Base-by-base conservation (phyloP, 92 coral and sea anemone species). In the Phenganax marumi region DNA sequence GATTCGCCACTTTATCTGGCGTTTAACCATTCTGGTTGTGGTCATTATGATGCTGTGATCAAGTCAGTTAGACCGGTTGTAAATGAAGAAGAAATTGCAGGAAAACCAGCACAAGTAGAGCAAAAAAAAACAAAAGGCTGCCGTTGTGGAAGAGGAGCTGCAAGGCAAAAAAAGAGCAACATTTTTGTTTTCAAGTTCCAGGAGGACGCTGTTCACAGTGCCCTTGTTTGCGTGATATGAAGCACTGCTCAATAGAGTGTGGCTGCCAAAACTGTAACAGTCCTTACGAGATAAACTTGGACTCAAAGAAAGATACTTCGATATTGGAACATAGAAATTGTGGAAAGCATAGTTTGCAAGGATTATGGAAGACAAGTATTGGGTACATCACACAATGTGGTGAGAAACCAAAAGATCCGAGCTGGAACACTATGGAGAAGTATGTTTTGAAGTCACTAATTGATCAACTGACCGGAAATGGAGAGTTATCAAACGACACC, bases 1-100 rank as follows among this genome's bases (percentile, higher is more conserved):
- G 10, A 81, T 13, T 64, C 72, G 52, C 58, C 89, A 57, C 33
- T 86, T 76, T 82, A 82, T 54, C 71, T 86, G 50, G 89, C 89
- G 8, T 82, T 86, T 76, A 50, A 64, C 39, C 83, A 81, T 53
- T 74, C 63, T 62, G 89, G 86, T 10, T 11, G 86, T 86, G 86
- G 86, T 17, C 89, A 86, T 80, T 86, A 86, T 86, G 89, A 86
- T 76, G 63, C 63, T 7, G 63, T 56, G 39, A 68, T 13, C 18
- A 21, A 56, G 8, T 16, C 63, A 7, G 63, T 56, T 56, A 7
- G 4, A 56, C 86, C 89, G 16, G 83, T 82, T 57, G 86, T 81
- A 68, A 83, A 86, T 72, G 63, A 52, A 62, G 25, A 84, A 84
- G 82, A 50, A 54, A 17, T 10, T 60, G 11, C 58, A 8, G n/a